Conservation (phyloP, 2,888 invertebrate species). For the Noctua janthe region DNA sequence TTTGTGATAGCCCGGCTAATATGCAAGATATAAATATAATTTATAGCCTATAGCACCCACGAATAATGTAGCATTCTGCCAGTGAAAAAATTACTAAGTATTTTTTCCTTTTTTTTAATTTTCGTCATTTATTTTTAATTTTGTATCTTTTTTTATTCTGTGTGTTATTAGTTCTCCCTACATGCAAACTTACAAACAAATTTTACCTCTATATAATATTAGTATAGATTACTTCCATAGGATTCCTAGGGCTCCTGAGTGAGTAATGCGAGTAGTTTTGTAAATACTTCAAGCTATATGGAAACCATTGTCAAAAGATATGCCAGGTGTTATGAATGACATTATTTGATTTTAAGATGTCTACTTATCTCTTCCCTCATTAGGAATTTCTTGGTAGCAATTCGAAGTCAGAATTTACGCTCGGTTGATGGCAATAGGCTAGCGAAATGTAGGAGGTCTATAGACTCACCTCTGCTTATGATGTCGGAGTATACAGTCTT, state of each 20-base stretch:
- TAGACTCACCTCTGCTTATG: not conserved
- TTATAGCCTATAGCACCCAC: no score
- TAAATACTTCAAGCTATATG: not conserved
- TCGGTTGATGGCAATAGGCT: not conserved
- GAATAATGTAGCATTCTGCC: no score
- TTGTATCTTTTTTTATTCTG: no score
- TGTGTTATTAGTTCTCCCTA: no score
- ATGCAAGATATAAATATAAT: no score
- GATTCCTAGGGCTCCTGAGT: not conserved
- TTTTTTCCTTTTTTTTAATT: no score
- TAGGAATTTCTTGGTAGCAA: not conserved
- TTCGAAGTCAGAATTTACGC: not conserved
- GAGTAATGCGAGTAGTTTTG: not conserved
- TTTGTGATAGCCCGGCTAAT: no score
- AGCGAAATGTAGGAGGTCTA: not conserved
- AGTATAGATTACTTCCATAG: not conserved
- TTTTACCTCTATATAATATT: no score
- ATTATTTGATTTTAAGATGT: not conserved
- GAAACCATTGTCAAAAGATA: not conserved
- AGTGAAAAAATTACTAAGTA: no score
- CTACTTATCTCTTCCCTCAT: not conserved
- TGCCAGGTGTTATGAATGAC: not conserved
- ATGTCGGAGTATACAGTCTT: not conserved
- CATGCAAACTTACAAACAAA: no score
- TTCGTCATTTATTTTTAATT: no score